Base-by-base conservation (phyloP, 2,797 vertebrate species). In the Avahi laniger region DNA sequence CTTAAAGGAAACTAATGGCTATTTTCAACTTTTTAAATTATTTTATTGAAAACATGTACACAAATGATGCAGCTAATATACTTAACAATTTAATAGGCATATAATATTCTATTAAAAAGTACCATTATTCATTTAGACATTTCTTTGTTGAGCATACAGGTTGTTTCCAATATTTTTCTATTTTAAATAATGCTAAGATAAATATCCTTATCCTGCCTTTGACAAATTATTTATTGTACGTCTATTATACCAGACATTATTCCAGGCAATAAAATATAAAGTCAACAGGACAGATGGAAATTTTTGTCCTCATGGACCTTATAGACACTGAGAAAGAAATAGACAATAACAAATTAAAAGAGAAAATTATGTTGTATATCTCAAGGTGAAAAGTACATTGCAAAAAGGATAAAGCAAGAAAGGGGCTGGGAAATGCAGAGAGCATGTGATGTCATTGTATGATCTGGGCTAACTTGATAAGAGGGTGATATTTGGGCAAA, bases 191-290 rank as follows among this genome's bases (percentile, higher is more conserved):
- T 76, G 35, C 15, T 86, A 72, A 82, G 26, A 26, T 41, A 87
- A 93, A 92, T 87, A 89, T 20, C 24, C 65, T 95, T 90, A 85
- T 33, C 24, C 5, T 38, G 26, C 83, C 59, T 92, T 54, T 93
- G 70, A 93, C 28, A 41, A 91, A 94, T 63, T 93, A 73, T 78
- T 80, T 90, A 69, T 82, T 92, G 67, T 92, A 4, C 87, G 50
- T 9, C 43, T 93, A 82, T 73, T 81, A 88, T 82, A 11, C 5
- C 52, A 89, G 59, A 7, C 35, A 84, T 33, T 63, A 78, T 90
- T 93, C 43, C 92, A 90, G 33, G n/a, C 54, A 85, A 72, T 76
- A 90, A 84, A 93, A 70, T 67, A 59, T 18, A 91, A 3, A 92
- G 8, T 85, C 52, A 96, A 59, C 20, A 87, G 28, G 75, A 73